Percentiles rank a stretch among this genome's conserved stretches.
These are phyloP conservation scores for Mycteria americana DNA, from an alignment of 2,797 vertebrate species.

Conservation along the genomic window DNA sequence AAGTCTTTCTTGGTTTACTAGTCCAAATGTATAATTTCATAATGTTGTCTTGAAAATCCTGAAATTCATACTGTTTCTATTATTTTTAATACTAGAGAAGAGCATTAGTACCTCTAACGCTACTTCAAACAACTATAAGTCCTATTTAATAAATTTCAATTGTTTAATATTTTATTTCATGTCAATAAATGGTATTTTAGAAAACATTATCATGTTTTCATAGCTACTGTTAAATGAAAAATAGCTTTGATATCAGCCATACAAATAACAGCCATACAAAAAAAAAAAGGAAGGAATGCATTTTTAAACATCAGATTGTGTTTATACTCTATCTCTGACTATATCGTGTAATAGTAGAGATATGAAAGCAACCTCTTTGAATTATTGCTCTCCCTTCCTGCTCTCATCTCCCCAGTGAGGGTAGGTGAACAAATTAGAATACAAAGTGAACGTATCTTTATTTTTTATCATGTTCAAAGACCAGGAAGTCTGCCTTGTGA, in stretches of 20 bases:
- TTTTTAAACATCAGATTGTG: background rate
- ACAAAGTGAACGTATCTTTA: background rate
- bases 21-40: background rate
- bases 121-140: background rate
- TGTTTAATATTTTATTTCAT: background rate
- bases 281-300: background rate
- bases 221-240: background rate
- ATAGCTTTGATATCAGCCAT: background rate
- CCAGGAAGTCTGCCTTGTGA: background rate
- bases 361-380: background rate
- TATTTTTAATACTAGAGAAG: background rate
- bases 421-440: background rate
- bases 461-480: background rate
- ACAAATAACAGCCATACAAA: background rate
- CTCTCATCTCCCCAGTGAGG: background rate
- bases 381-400: background rate
- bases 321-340: background rate
- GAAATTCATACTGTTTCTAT: background rate
- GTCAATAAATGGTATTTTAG: background rate
- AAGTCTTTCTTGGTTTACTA: background rate
- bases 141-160: background rate
- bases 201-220: background rate
- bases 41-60: background rate
- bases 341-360: background rate
- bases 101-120: background rate